A percentile compares a stretch with the other conserved stretches of the same genome.
These are phyloP conservation scores for Chelidonichthys spinosus DNA, from an alignment of 2,797 vertebrate genomes.

Conservation along the genomic window DNA sequence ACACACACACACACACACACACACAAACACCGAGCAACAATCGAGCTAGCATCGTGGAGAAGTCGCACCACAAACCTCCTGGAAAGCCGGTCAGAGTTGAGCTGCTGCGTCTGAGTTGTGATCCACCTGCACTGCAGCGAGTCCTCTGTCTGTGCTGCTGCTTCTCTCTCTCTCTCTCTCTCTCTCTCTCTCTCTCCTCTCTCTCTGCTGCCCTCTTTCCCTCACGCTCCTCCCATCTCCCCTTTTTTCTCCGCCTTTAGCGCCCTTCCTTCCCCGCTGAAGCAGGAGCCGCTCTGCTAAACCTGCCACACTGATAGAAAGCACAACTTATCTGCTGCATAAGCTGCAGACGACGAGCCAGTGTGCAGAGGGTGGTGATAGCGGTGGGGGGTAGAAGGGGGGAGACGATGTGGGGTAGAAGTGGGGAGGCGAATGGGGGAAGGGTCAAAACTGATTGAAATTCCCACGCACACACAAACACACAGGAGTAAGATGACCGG, in stretches of 20 bases:
- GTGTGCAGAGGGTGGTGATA: slow-evolving; percentile 20
- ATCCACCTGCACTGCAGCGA: slow-evolving; percentile 80
- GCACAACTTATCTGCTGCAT: slow-evolving; percentile 53
- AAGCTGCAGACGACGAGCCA: slow-evolving; percentile 40
- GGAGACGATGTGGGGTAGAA: slow-evolving; percentile 9
- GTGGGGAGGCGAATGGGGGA: slow-evolving; percentile 34
- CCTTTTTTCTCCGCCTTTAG: not conserved
- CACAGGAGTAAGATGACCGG: slow-evolving; percentile 43
- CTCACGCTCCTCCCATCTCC: slow-evolving; percentile 57
- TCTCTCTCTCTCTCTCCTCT: slow-evolving; percentile 70
- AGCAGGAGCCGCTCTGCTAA: slow-evolving; percentile 26
- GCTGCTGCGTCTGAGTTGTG: slow-evolving; percentile 42
- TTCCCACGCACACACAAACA: slow-evolving; percentile 35
- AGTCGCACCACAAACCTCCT: slow-evolving; percentile 68
- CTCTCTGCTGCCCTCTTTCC: slow-evolving; percentile 60
- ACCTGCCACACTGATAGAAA: slow-evolving; percentile 40
- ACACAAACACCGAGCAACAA: not conserved
- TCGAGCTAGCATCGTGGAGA: slow-evolving; percentile 2
- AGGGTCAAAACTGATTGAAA: slow-evolving; percentile 65
- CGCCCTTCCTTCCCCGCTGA: slow-evolving; percentile 26
- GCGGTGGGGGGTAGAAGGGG: slow-evolving; percentile 20
- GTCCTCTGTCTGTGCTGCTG: slow-evolving; percentile 41
- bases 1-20: slow-evolving; percentile 9
- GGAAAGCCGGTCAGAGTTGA: slow-evolving; percentile 11
- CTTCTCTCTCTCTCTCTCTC: slow-evolving; percentile 39